These are phyloP conservation scores for Mylabris sibirica DNA, from an alignment of 2,888 invertebrate genomes.

Conservation along the genomic window DNA sequence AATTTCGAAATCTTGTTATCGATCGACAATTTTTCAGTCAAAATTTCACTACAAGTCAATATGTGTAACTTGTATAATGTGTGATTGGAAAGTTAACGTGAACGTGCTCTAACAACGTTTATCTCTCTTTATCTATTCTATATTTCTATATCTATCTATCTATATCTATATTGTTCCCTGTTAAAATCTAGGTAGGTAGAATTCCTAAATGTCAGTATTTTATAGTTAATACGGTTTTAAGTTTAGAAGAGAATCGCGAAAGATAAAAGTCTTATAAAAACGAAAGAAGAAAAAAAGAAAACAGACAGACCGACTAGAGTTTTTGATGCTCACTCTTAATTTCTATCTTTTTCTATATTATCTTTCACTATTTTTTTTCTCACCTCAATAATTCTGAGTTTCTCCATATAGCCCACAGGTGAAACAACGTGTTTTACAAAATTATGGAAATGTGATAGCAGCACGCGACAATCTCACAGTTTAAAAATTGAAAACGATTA, in stretches of 20 bases:
- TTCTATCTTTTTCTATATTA: background rate
- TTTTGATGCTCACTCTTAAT: constrained; percentile 1
- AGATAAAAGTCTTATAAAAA: background rate
- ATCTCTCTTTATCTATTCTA: background rate
- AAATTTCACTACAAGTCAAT: background rate
- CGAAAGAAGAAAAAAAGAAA: background rate
- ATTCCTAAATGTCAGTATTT: constrained; percentile 10
- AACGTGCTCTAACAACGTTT: constrained; percentile 4
- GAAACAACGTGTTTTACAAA: constrained; percentile 38
- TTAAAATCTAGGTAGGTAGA: constrained; percentile 4
- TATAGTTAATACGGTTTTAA: constrained; percentile 2
- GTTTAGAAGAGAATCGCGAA: constrained; percentile 4
- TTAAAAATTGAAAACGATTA: background rate
- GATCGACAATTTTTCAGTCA: constrained; percentile 8
- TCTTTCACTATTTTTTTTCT: background rate
- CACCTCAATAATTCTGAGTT: background rate
- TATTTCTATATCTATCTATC: constrained; percentile 1
- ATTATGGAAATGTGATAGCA: constrained; percentile 42
- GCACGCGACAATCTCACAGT: constrained; percentile 36
- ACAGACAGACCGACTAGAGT: background rate
- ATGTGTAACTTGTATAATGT: constrained; percentile 26
- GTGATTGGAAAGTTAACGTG: constrained; percentile 37
- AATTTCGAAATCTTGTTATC: constrained; percentile 2
- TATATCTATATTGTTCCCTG: constrained; percentile 4
- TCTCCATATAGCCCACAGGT: background rate